Percentiles rank a stretch among this genome's conserved stretches.
These are phyloP conservation scores for Cheilosia soror DNA, from an alignment of 2,888 invertebrate species.

Conservation along the genomic window DNA sequence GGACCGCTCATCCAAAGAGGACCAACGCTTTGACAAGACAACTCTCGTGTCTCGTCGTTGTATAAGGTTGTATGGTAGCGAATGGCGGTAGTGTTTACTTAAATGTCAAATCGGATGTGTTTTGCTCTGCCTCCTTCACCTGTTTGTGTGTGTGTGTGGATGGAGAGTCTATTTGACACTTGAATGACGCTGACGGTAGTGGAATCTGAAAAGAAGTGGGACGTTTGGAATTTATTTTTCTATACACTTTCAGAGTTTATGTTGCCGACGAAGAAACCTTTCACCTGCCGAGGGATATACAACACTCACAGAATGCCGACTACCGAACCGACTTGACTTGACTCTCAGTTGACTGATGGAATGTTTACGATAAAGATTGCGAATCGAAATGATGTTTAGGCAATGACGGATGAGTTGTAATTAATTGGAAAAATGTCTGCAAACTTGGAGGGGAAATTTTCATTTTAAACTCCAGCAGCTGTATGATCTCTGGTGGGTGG, in stretches of 20 bases:
- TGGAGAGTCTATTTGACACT: slow-evolving; percentile 42
- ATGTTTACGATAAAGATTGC: slow-evolving; percentile 48
- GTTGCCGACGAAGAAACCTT: not conserved
- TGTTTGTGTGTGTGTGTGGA: slow-evolving; percentile 1
- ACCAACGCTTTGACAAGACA: slow-evolving; percentile 55
- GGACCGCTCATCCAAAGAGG: slow-evolving; percentile 20
- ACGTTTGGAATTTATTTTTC: not conserved
- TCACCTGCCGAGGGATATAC: not conserved
- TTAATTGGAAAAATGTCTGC: slow-evolving; percentile 58
- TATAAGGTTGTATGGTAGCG: slow-evolving; percentile 6
- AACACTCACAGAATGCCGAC: not conserved
- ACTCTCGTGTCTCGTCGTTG: slow-evolving; percentile 28
- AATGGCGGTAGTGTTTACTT: slow-evolving; percentile 49
- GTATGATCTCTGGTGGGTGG: not conserved
- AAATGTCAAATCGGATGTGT: slow-evolving; percentile 50
- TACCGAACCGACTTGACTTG: not conserved
- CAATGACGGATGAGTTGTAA: slow-evolving; percentile 65
- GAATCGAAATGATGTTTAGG: slow-evolving; percentile 26
- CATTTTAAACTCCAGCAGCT: not conserved
- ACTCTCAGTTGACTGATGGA: slow-evolving; percentile 38
- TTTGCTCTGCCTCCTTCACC: slow-evolving; percentile 26
- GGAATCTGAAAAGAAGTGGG: not conserved
- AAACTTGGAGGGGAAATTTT: slow-evolving; percentile 29
- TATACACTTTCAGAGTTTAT: slow-evolving; percentile 5
- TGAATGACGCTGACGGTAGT: slow-evolving; percentile 35